A percentile compares a stretch with the other conserved stretches of the same genome.
phyloP scores from a whole-genome alignment of 2,113 vertebrate genomes.

The Microcebus griseorufus region DNA sequence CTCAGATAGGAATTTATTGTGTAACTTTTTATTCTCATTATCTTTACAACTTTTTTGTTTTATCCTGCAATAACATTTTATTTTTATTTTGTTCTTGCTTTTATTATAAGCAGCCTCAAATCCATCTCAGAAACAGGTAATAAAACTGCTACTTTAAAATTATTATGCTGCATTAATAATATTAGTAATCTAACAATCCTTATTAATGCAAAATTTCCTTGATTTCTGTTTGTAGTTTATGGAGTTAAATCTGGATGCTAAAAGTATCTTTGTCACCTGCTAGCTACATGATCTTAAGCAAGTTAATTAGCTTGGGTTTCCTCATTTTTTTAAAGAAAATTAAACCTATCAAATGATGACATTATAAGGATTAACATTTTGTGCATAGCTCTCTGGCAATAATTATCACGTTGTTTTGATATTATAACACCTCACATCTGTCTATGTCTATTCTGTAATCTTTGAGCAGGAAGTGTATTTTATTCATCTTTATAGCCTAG shows the following conservation, averaged over 20 bases:
- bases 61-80: not conserved
- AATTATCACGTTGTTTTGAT: not conserved
- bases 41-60: not conserved
- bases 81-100: not conserved
- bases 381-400: not conserved
- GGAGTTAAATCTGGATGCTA: not conserved
- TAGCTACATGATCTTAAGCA: not conserved
- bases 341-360: not conserved
- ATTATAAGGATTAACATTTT: not conserved
- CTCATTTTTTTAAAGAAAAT: not conserved
- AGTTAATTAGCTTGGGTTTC: not conserved
- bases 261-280: not conserved
- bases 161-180: not conserved
- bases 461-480: not conserved
- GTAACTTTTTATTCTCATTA: not conserved
- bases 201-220: not conserved
- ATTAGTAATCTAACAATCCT: not conserved
- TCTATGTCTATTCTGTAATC: not conserved
- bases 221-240: not conserved
- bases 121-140: not conserved
- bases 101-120: not conserved
- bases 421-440: not conserved
- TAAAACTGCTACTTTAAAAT: not conserved
- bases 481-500: not conserved
- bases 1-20: not conserved